A percentile compares a stretch with the other conserved stretches of the same genome.
These are phyloP conservation scores for Acanthopagrus latus DNA, from an alignment of 2,797 vertebrate genomes.

Conservation along the genomic window DNA sequence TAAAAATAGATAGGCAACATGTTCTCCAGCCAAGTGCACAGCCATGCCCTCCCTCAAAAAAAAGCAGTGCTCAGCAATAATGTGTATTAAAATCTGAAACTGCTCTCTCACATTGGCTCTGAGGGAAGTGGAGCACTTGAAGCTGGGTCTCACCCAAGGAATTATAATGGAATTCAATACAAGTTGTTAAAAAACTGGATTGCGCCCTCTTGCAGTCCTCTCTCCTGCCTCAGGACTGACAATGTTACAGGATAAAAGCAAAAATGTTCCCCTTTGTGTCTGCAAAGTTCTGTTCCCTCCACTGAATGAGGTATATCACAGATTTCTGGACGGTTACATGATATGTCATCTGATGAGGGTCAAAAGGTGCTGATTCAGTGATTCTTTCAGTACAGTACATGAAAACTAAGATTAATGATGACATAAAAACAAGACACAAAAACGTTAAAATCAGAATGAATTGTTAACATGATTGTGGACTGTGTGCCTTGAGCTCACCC, in stretches of 20 bases:
- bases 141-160: constrained; percentile 46
- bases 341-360: not conserved
- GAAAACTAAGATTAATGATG: not conserved
- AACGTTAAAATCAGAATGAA: not conserved
- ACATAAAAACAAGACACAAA: not conserved
- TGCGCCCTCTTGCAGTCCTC: constrained; percentile 19
- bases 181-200: constrained; percentile 33
- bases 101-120: constrained; percentile 41
- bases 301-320: constrained; percentile 20
- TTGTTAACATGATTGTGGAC: not conserved
- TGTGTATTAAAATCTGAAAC: constrained; percentile 61
- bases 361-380: not conserved
- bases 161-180: constrained; percentile 56
- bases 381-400: not conserved
- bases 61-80: constrained; percentile 70
- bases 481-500: not conserved
- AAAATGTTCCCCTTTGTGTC: constrained; percentile 6
- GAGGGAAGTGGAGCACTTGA: constrained; percentile 37
- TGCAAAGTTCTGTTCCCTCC: constrained; percentile 13
- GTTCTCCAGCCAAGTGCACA: constrained; percentile 67
- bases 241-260: constrained; percentile 36
- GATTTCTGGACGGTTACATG: not conserved
- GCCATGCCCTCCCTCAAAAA: constrained; percentile 56
- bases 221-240: constrained; percentile 5
- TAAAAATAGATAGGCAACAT: constrained; percentile 72